Evolutionary conservation across 2,888 invertebrate genomes (phyloP).

Genomic region (Tipula unca): DNA sequence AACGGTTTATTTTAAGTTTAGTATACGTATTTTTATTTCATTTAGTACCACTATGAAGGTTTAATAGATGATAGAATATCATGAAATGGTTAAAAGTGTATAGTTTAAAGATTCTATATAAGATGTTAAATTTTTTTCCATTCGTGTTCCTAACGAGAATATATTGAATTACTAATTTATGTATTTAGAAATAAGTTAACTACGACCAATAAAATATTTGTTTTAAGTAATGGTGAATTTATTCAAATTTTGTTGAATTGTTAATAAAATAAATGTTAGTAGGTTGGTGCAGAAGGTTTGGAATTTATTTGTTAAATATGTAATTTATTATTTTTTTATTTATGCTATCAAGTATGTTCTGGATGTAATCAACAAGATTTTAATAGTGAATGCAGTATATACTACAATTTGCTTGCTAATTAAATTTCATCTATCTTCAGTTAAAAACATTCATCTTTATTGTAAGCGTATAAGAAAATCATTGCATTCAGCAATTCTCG

Average conservation of each 20-base stretch:
- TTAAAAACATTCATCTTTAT: not conserved
- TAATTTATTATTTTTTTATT: not conserved
- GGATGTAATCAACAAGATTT: not conserved
- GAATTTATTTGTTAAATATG: not conserved
- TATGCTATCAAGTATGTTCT: not conserved
- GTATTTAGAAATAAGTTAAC: not conserved
- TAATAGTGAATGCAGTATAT: not conserved
- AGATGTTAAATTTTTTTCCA: not conserved
- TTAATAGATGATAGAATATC: not conserved
- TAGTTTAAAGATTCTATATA: not conserved
- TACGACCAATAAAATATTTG: not conserved
- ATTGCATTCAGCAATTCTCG: not conserved
- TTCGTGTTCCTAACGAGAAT: not conserved
- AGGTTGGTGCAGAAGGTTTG: not conserved
- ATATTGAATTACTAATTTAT: not conserved
- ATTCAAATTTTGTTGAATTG: not conserved
- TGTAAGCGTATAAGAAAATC: not conserved
- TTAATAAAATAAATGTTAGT: not conserved
- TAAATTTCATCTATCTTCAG: too few species aligned
- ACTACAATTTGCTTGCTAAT: not conserved
- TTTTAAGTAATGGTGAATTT: not conserved
- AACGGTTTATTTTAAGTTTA: not conserved
- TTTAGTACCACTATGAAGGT: not conserved
- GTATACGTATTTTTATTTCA: not conserved
- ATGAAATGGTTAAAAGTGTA: not conserved